phyloP scores from a whole-genome alignment of 2,888 invertebrate genomes.

The Pandemis heparana region DNA sequence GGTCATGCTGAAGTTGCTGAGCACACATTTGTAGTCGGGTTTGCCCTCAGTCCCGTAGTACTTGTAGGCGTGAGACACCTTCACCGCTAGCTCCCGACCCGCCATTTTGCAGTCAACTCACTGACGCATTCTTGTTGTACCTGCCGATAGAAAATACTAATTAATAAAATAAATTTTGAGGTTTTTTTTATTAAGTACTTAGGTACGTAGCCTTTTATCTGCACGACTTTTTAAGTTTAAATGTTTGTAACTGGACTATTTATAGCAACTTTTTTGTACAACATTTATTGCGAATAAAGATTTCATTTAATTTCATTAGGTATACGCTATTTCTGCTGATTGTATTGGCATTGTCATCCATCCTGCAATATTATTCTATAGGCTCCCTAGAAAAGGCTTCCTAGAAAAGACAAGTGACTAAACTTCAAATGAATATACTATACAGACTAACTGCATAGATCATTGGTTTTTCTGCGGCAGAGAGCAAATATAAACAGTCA shows the following conservation, averaged over 20 bases:
- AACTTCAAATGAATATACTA: not conserved
- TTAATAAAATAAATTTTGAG: too few relatives aligned
- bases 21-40: constrained; percentile 84
- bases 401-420: not conserved
- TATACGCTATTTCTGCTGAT: too few relatives aligned
- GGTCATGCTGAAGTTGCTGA: constrained; percentile 90
- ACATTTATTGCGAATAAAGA: too few relatives aligned
- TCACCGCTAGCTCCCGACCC: constrained; percentile 84
- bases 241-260: too few relatives aligned
- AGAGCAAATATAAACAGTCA: constrained; percentile 11
- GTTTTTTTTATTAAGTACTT: too few relatives aligned
- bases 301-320: too few relatives aligned
- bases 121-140: constrained; percentile 54
- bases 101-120: constrained; percentile 67
- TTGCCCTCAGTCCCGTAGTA: constrained; percentile 86
- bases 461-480: not conserved
- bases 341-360: too few relatives aligned
- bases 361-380: too few relatives aligned
- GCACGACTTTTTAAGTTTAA: too few relatives aligned
- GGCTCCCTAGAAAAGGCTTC: not conserved
- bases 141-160: constrained; percentile 54
- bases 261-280: too few relatives aligned
- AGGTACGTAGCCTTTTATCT: too few relatives aligned
- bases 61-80: constrained; percentile 89
- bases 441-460: not conserved